Base-by-base conservation (phyloP, 2,888 invertebrate species). In the Cephus spinipes region DNA sequence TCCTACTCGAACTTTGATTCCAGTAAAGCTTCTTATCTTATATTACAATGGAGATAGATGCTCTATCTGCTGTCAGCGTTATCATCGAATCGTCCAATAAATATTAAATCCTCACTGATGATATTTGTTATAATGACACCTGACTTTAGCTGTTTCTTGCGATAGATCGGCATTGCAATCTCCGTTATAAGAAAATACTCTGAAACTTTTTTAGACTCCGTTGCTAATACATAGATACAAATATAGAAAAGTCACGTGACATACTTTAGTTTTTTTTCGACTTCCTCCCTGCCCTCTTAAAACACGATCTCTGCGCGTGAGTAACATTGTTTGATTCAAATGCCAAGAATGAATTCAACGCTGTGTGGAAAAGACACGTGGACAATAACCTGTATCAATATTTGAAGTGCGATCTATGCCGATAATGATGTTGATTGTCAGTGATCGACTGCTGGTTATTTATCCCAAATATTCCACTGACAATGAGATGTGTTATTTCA, bases 1-100 rank as follows among this genome's bases (percentile, higher is more conserved):
- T 23, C 23, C 55, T 55, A 9, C 55, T 55, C 55, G 55, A 15
- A 55, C 55, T 55, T 55, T 55, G 55, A 55, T 23, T 55, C 55
- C 9, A 55, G 23, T 55, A 23, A 55, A 23, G 55, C 9, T 23
- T 55, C 55, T 55, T 55, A 55, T 55, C 23, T 77, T 77, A 77
- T 74, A 73, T 77, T 36, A 77, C 74, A 77, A 77, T 77, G 33
- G 74, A 77, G 73, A 73, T 68, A 30, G 15, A 77, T 40, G 68
- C 68, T 77, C 74, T 34, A 73, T 77, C 73, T 31, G 35, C 34
- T 35, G 73, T 68, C 77, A 34, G 55, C 55, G 23, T 55, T 55
- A 55, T 55, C 55, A 23, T 55, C 55, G 55, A 9, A 55, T 55
- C 55, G 23, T 23, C 9, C 23, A 55, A 55, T 55, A 55, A 23